phyloP scores from a whole-genome alignment of 2,888 invertebrate genomes.

The Villa cingulata region DNA sequence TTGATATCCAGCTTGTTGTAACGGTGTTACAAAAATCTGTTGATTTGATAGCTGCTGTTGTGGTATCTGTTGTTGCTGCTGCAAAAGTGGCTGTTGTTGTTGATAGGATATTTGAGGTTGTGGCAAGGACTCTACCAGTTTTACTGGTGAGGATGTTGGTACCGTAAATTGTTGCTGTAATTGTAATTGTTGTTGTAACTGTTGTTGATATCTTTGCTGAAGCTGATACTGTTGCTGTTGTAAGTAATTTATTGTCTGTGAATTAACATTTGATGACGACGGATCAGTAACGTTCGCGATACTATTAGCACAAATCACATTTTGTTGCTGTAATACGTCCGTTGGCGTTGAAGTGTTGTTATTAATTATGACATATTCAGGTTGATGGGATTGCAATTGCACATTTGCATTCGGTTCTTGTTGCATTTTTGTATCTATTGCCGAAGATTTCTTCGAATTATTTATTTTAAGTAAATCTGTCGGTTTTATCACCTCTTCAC shows the following conservation, averaged over 20 bases:
- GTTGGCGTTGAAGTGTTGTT: conserved; percentile 16
- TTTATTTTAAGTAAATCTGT: too few species aligned
- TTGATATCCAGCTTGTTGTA: background rate
- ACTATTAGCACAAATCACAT: conserved; percentile 5
- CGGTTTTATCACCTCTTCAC: too few species aligned
- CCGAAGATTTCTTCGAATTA: background rate
- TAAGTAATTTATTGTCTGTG: conserved; percentile 25
- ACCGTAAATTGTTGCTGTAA: conserved; percentile 21
- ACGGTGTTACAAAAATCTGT: background rate
- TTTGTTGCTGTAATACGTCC: conserved; percentile 6
- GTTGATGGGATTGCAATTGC: conserved; percentile 36
- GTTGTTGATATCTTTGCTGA: conserved; percentile 32
- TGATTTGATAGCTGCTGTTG: conserved; percentile 16
- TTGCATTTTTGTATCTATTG: background rate
- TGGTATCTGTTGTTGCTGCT: conserved; percentile 5
- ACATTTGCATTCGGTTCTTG: conserved; percentile 32
- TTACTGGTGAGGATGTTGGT: background rate
- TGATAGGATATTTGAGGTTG: conserved; percentile 12
- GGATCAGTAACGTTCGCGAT: conserved; percentile 19
- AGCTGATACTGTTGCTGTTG: conserved; percentile 33
- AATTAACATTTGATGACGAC: conserved; percentile 13
- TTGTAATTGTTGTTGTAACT: conserved; percentile 18
- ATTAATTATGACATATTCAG: conserved; percentile 27
- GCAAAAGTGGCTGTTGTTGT: conserved; percentile 15
- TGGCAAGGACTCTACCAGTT: too few species aligned